phyloP scores from a whole-genome alignment of 1,140 invertebrate species.

The Drosophila nikananu region DNA sequence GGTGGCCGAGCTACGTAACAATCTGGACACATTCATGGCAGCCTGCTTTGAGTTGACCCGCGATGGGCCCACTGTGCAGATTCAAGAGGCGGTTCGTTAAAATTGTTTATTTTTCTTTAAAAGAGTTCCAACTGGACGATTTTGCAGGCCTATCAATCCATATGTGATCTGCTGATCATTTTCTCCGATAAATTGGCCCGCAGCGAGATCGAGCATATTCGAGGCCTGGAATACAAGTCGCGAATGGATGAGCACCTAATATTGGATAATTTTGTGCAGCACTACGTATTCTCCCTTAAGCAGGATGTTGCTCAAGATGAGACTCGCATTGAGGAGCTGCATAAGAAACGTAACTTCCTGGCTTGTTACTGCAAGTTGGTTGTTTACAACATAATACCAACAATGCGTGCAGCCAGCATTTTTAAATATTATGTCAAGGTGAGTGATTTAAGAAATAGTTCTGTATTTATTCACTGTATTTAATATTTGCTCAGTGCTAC shows the following conservation, averaged over 20 bases:
- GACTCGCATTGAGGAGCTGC: conserved; percentile 97
- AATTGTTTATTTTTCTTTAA: background rate
- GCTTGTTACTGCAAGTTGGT: conserved; percentile 99
- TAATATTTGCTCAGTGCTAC: conserved; percentile 90
- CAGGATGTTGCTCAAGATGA: conserved; percentile 92
- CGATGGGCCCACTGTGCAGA: conserved; percentile 86
- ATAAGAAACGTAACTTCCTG: conserved; percentile 97
- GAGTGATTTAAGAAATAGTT: conserved; percentile 26
- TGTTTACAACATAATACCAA: conserved; percentile 98
- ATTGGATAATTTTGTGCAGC: conserved; percentile 96
- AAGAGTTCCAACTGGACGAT: background rate
- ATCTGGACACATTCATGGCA: conserved; percentile 91
- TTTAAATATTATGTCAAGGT: conserved; percentile 99
- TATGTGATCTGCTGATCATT: conserved; percentile 98
- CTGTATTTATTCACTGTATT: background rate
- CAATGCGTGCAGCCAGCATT: conserved; percentile 95
- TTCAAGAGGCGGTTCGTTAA: conserved; percentile 86
- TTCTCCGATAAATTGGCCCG: conserved; percentile 94
- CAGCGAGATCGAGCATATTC: conserved; percentile 87
- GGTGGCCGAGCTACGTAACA: conserved; percentile 87
- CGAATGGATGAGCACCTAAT: conserved; percentile 92
- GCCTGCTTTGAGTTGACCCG: conserved; percentile 90
- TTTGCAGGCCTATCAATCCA: conserved; percentile 94
- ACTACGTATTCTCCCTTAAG: conserved; percentile 92
- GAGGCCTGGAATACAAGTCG: conserved; percentile 93